phyloP scores from a whole-genome alignment of 1,140 invertebrate genomes.

The Meloidogyne hapla region DNA sequence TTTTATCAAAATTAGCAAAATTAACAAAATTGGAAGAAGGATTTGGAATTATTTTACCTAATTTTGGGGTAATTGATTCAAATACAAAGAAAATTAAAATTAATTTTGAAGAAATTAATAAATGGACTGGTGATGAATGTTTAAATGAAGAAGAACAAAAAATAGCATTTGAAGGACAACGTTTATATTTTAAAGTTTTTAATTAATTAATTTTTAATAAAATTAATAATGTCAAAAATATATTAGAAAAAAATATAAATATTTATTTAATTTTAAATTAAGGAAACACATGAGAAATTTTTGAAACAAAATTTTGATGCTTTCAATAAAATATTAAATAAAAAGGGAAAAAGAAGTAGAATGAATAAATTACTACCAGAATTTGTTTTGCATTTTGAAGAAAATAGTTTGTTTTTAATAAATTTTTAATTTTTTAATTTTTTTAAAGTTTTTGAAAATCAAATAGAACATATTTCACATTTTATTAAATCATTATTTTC shows the following conservation, averaged over 20 bases:
- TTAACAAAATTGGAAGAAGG: not conserved
- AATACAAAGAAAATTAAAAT: not conserved
- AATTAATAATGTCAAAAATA: too few relatives aligned
- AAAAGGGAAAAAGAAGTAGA: not conserved
- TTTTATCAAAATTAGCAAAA: not conserved
- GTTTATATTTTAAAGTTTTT: not conserved
- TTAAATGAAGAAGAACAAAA: constrained; percentile 3
- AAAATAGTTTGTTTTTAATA: not conserved
- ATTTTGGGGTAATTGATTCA: not conserved
- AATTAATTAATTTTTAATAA: too few relatives aligned
- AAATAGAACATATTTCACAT: not conserved
- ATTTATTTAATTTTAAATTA: not conserved
- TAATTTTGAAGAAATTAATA: not conserved
- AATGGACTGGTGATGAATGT: not conserved
- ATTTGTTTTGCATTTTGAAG: not conserved
- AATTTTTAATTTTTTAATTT: not conserved
- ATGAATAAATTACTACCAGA: not conserved
- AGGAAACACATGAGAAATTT: not conserved
- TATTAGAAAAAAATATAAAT: too few relatives aligned
- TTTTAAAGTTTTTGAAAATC: not conserved
- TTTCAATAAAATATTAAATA: not conserved
- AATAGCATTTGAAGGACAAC: constrained; percentile 5
- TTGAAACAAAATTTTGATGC: not conserved
- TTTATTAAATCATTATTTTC: not conserved
- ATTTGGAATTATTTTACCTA: not conserved